A percentile compares a stretch with the other conserved stretches of the same genome.
Conservation (phyloP, 2,797 vertebrate species). For the Falco concolor region DNA sequence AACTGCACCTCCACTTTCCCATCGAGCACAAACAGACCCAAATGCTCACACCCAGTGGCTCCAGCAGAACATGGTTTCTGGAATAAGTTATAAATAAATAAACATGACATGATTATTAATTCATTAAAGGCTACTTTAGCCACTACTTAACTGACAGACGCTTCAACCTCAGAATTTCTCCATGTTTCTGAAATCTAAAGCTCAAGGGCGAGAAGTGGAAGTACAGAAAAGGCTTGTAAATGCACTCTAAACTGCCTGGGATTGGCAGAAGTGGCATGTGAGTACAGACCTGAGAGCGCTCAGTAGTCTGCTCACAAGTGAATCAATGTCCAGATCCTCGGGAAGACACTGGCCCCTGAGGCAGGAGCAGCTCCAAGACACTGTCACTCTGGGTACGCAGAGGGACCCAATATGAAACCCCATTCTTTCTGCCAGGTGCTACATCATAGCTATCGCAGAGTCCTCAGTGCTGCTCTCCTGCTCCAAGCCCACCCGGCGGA, state of each 20-base stretch:
- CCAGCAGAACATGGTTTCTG: not conserved
- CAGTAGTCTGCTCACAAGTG: not conserved
- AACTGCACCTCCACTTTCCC: not conserved
- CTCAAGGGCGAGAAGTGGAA: not conserved
- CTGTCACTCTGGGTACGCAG: rapidly evolving
- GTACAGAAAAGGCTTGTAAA: not conserved
- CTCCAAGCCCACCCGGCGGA: conserved; percentile 86
- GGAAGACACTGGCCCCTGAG: not conserved
- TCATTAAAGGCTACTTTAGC: not conserved
- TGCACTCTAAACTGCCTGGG: not conserved
- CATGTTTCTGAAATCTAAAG: not conserved
- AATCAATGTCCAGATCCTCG: not conserved
- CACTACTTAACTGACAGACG: not conserved
- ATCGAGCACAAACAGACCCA: not conserved
- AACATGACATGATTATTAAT: not conserved
- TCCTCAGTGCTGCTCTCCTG: conserved; percentile 58
- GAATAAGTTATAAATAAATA: conserved; percentile 47
- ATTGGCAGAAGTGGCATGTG: not conserved
- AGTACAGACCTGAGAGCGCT: not conserved
- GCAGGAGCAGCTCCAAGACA: not conserved
- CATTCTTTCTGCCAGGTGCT: not conserved
- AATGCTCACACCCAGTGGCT: not conserved
- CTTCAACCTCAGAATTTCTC: not conserved
- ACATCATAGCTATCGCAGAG: conserved; percentile 44
- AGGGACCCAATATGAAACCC: rapidly evolving